Conservation (phyloP, 2,113 vertebrate species). For the Apaloderma vittatum region DNA sequence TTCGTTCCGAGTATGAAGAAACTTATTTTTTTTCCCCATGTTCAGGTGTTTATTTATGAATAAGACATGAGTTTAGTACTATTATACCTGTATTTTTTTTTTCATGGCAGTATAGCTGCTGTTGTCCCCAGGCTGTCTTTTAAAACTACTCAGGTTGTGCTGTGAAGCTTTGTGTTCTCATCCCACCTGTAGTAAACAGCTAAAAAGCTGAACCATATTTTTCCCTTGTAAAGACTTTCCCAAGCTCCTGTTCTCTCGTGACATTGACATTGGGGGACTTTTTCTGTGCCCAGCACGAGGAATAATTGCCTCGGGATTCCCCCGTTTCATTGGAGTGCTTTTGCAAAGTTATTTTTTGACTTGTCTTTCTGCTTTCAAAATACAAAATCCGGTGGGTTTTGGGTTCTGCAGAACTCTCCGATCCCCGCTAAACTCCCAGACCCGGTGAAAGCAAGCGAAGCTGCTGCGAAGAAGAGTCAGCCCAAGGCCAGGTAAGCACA, state of each 20-base stretch:
- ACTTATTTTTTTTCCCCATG: fast-evolving
- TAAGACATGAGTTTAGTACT: not conserved
- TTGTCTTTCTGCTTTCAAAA: not conserved
- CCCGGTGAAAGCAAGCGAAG: slow-evolving; percentile 95
- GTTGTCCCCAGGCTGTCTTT: not conserved
- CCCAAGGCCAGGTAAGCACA: slow-evolving; percentile 92
- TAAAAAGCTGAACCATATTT: not conserved
- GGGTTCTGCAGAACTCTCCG: slow-evolving; percentile 84
- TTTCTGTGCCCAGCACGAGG: not conserved
- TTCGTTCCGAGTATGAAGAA: not conserved
- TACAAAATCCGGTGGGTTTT: not conserved
- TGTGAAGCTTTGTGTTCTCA: not conserved
- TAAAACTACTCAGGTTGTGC: not conserved
- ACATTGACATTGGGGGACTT: not conserved
- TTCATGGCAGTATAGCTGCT: not conserved
- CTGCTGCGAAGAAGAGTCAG: slow-evolving; percentile 96
- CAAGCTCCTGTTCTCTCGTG: not conserved
- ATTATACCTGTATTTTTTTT: not conserved
- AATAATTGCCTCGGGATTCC: not conserved
- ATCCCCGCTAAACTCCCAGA: slow-evolving; percentile 95
- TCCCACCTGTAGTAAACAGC: not conserved
- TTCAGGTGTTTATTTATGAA: not conserved
- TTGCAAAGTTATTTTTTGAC: not conserved
- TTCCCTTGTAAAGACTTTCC: not conserved
- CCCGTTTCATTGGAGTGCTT: not conserved